phyloP scores from a whole-genome alignment of 30 jellyfish, hydroid and myxozoan species.

The Chironex yamaguchii region DNA sequence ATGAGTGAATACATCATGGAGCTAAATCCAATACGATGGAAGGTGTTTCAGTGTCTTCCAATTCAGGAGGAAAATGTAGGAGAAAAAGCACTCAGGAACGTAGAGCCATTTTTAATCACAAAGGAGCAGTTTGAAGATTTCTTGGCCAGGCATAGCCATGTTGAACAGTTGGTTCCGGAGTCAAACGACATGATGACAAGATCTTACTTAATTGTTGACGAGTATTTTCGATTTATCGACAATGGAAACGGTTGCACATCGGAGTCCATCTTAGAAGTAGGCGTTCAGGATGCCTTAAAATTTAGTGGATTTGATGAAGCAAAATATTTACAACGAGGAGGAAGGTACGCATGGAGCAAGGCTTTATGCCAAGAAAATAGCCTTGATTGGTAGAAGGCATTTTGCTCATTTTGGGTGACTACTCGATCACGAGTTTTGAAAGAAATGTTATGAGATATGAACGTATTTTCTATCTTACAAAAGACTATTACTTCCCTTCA shows the following conservation, averaged over 20 bases:
- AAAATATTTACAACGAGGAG: constrained; percentile 66
- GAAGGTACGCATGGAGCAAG: constrained; percentile 72
- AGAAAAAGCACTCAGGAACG: constrained; percentile 65
- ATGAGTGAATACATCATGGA: constrained; percentile 53
- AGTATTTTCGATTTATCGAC: constrained; percentile 78
- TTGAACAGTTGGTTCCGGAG: constrained; percentile 77
- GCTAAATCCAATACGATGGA: constrained; percentile 76
- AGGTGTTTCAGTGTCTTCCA: constrained; percentile 68
- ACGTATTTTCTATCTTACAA: no score
- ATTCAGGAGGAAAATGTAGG: constrained; percentile 75
- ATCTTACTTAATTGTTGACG: constrained; percentile 68
- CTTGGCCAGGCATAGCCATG: constrained; percentile 62
- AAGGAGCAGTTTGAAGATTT: constrained; percentile 61
- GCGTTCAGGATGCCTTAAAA: constrained; percentile 77
- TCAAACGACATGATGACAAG: constrained; percentile 65
- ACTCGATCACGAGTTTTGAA: no score
- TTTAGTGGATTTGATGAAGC: constrained; percentile 59
- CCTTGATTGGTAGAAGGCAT: constrained; percentile 57
- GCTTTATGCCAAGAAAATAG: constrained; percentile 32
- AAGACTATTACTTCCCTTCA: no score
- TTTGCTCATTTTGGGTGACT: no score
- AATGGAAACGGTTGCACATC: constrained; percentile 69
- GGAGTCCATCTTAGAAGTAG: constrained; percentile 75
- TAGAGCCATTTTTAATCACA: constrained; percentile 64
- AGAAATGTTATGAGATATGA: no score